Base-by-base conservation (phyloP, 2,797 vertebrate species). In the Podargus strigoides region DNA sequence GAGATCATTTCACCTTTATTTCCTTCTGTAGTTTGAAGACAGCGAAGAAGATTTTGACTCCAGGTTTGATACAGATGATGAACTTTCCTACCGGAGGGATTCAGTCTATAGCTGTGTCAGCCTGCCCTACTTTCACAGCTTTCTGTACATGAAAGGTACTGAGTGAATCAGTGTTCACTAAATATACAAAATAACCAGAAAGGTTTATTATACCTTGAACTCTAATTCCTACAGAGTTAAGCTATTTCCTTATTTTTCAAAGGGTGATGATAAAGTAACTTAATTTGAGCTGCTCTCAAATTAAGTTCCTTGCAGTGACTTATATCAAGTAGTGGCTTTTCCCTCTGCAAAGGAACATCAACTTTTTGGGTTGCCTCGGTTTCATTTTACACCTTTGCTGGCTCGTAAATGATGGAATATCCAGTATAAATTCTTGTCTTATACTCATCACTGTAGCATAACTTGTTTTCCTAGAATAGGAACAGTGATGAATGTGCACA, bases 51-150 rank as follows among this genome's bases (percentile, higher is more conserved):
- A 99, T 96, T 99, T 99, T 28, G 99, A 99, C 92, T 97, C 98
- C 9, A 96, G 98, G 89, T 98, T 99, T 49, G 99, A 99, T 93
- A 99, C 98, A 0, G 99, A 99, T 1, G 99, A 99, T 12, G 99
- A 99, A 81, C 98, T 99, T 23, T 99, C 98, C 5, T 99, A 98
- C 85, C 98, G 99, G 6, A 97, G 99, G 14, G 99, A 99, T 97
- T 99, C 99, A 0, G 99, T 99, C 74, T 99, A 99, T 87, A 99
- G 99, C 97, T 99, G 99, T n/a, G 99, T 99, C 96, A 99, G 98
- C 2, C 97, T 99, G 53, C 99, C 99, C 0, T 99, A 99, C 95
- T 99, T 99, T 97, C 99, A 99, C 98, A 99, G 99, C 92, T 99
- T 99, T 97, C 98, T 99, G 68, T 98, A 98, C 97, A 99, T 99